phyloP scores from a whole-genome alignment of 2,113 vertebrate species.

The Cyprinodon brontotheroides region DNA sequence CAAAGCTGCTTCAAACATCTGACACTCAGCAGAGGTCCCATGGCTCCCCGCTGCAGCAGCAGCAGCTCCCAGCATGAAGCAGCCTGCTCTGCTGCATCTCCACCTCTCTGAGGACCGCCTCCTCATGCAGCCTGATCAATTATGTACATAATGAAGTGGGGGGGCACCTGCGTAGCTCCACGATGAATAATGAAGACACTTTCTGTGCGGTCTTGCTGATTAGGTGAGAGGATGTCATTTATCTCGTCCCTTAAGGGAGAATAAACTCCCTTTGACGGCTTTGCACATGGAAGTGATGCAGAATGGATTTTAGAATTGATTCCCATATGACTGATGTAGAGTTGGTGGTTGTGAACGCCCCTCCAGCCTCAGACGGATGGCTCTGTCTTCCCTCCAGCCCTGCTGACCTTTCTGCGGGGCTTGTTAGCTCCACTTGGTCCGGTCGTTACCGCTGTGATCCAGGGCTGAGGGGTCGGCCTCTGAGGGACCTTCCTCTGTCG shows the following conservation, averaged over 20 bases:
- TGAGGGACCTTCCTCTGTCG: slow-evolving; percentile 31
- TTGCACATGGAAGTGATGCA: slow-evolving; percentile 45
- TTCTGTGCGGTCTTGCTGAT: slow-evolving; percentile 57
- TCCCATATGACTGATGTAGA: slow-evolving; percentile 52
- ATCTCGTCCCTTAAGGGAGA: slow-evolving; percentile 38
- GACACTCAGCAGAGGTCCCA: slow-evolving; percentile 32
- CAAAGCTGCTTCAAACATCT: slow-evolving; percentile 31
- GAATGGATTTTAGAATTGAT: slow-evolving; percentile 74
- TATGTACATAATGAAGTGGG: slow-evolving; percentile 46
- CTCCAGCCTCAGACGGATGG: slow-evolving; percentile 55
- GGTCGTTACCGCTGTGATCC: slow-evolving; percentile 53
- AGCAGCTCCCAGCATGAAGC: slow-evolving; percentile 46
- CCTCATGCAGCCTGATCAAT: slow-evolving; percentile 63
- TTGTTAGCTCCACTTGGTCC: slow-evolving; percentile 55
- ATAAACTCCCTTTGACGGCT: slow-evolving; percentile 48
- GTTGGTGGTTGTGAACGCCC: slow-evolving; percentile 55
- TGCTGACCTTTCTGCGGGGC: slow-evolving; percentile 70
- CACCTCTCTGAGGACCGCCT: slow-evolving; percentile 21
- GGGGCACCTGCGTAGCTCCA: background rate
- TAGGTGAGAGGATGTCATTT: slow-evolving; percentile 41
- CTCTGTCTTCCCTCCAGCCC: slow-evolving; percentile 54
- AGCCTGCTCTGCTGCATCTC: slow-evolving; percentile 18
- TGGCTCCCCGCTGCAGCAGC: slow-evolving; percentile 37
- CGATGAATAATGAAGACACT: slow-evolving; percentile 59
- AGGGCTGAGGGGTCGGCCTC: slow-evolving; percentile 43